A percentile compares a stretch with the other conserved stretches of the same genome.
These are phyloP conservation scores for Hippocampus guttulatus DNA, from an alignment of 2,113 vertebrate species.

Conservation along the genomic window DNA sequence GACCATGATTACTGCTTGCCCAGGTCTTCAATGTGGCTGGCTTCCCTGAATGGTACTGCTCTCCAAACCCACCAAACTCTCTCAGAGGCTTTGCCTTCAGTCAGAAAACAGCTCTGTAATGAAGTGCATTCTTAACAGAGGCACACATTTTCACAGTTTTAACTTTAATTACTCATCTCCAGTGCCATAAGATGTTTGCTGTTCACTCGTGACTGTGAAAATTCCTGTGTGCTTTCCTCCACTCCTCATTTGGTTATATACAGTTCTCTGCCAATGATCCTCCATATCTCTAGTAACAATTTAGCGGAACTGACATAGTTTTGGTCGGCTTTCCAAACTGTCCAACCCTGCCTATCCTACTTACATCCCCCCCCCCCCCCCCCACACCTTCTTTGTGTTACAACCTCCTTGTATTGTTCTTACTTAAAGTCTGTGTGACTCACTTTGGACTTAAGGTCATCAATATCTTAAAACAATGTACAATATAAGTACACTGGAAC, in stretches of 20 bases:
- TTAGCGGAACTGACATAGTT: constrained; percentile 54
- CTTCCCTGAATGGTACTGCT: constrained; percentile 75
- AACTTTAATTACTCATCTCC: constrained; percentile 25
- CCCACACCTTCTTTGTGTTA: constrained; percentile 10
- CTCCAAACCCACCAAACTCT: constrained; percentile 56
- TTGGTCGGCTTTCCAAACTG: constrained; percentile 43
- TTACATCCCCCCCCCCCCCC: too few relatives aligned
- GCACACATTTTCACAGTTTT: constrained; percentile 35
- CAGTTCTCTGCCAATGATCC: constrained; percentile 35
- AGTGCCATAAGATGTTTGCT: constrained; percentile 39
- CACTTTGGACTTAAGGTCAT: background rate
- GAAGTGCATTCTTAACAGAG: constrained; percentile 30
- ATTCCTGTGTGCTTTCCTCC: constrained; percentile 40
- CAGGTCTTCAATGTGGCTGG: constrained; percentile 70
- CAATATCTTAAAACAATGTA: background rate
- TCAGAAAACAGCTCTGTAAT: constrained; percentile 22
- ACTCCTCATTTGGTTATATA: constrained; percentile 50
- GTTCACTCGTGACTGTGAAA: constrained; percentile 38
- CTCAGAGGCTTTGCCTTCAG: constrained; percentile 42
- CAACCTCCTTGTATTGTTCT: constrained; percentile 16
- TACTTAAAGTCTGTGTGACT: constrained; percentile 8
- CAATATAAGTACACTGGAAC: background rate
- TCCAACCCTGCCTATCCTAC: constrained; percentile 10
- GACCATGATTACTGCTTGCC: constrained; percentile 79
- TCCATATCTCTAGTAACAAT: constrained; percentile 41